Evolutionary conservation across 2,888 invertebrate species (phyloP).

Genomic region (Lydus trimaculatus): DNA sequence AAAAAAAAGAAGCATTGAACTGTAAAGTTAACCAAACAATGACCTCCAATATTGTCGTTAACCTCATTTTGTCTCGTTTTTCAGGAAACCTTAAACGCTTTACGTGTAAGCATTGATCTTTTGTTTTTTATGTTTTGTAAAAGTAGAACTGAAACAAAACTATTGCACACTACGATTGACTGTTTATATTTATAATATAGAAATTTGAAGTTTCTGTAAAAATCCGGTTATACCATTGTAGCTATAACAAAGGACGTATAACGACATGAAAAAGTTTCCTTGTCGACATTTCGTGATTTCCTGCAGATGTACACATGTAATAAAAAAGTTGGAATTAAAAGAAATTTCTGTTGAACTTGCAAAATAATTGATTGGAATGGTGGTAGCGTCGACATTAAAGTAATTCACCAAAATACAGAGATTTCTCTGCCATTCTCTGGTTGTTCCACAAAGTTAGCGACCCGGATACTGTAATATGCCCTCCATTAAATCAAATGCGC

Average conservation of each 20-base stretch:
- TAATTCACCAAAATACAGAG: constrained; percentile 36
- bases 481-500: constrained; percentile 47
- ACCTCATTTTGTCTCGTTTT: no score
- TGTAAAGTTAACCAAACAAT: not conserved
- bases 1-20: not conserved
- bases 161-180: no score
- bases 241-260: not conserved
- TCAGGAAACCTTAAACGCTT: no score
- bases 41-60: not conserved
- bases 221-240: not conserved
- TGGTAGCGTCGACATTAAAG: not conserved
- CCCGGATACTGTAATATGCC: constrained; percentile 42
- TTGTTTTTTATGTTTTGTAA: no score
- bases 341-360: constrained; percentile 10
- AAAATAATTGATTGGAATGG: constrained; percentile 3
- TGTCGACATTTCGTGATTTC: not conserved
- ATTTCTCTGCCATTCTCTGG: constrained; percentile 23
- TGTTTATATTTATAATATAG: no score
- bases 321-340: not conserved
- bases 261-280: not conserved
- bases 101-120: no score
- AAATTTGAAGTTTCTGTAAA: no score
- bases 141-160: no score
- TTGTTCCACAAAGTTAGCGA: constrained; percentile 36
- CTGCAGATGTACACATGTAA: not conserved